phyloP scores from a whole-genome alignment of 2,888 invertebrate genomes.

The Lochmaea crataegi region DNA sequence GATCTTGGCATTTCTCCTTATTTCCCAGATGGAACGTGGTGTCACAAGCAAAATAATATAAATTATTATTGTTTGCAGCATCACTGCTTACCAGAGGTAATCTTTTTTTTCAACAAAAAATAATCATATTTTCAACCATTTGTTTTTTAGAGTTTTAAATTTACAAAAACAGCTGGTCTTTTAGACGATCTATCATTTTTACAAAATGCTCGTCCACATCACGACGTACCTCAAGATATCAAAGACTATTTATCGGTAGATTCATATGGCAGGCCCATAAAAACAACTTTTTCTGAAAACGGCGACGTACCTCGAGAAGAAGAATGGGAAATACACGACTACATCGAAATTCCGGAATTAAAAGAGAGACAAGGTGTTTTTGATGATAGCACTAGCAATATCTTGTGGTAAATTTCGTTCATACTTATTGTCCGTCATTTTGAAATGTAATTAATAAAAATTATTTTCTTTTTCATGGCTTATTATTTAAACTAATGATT shows the following conservation, averaged over 20 bases:
- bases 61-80: conserved; percentile 81
- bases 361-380: conserved; percentile 32
- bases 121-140: background rate
- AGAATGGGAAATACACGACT: conserved; percentile 77
- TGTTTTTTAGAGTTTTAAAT: conserved; percentile 69
- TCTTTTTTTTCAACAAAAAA: too few species aligned
- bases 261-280: conserved; percentile 71
- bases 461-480: too few species aligned
- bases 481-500: too few species aligned
- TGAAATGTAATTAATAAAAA: background rate
- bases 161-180: conserved; percentile 68
- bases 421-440: background rate
- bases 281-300: conserved; percentile 69
- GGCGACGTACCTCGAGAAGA: conserved; percentile 68
- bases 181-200: conserved; percentile 71
- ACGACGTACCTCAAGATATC: conserved; percentile 66
- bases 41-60: conserved; percentile 73
- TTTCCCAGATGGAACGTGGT: conserved; percentile 87
- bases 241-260: conserved; percentile 73
- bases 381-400: conserved; percentile 52
- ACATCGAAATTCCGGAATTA: conserved; percentile 69
- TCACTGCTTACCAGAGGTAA: conserved; percentile 79
- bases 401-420: background rate
- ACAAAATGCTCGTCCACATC: conserved; percentile 73
- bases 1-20: conserved; percentile 78